Evolutionary conservation across 2,797 vertebrate genomes (phyloP).

Genomic region (Chelmon rostratus): DNA sequence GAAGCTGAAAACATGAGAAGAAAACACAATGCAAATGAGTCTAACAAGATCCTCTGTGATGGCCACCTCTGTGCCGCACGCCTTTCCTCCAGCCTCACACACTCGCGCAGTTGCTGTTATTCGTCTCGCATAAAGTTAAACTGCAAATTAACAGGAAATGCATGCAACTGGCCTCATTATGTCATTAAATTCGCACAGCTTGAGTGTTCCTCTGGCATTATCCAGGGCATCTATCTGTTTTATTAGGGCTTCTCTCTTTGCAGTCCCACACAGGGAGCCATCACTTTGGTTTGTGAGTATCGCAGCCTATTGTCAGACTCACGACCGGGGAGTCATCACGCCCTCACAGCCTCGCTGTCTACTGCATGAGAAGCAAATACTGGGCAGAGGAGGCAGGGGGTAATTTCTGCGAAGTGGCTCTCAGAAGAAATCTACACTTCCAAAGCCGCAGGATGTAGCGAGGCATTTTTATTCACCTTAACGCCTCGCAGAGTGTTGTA

Average conservation of each 20-base stretch:
- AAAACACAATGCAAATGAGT: slow-evolving; percentile 40
- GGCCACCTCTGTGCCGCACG: slow-evolving; percentile 45
- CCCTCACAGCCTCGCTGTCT: slow-evolving; percentile 56
- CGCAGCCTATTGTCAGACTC: slow-evolving; percentile 69
- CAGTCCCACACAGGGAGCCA: slow-evolving; percentile 58
- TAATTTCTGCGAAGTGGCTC: slow-evolving; percentile 64
- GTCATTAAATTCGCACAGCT: slow-evolving; percentile 71
- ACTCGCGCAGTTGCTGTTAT: not conserved
- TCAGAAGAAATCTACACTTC: slow-evolving; percentile 60
- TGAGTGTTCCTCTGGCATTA: slow-evolving; percentile 66
- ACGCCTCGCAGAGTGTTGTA: slow-evolving; percentile 56
- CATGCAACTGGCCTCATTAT: slow-evolving; percentile 79
- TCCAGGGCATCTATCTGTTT: slow-evolving; percentile 67
- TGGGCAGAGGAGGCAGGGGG: slow-evolving; percentile 35
- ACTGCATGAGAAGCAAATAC: slow-evolving; percentile 46
- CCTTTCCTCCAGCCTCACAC: slow-evolving; percentile 11
- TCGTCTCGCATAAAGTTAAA: slow-evolving; percentile 53
- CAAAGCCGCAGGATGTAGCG: slow-evolving; percentile 39
- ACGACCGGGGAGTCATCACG: slow-evolving; percentile 70
- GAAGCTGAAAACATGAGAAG: not conserved
- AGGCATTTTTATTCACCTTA: slow-evolving; percentile 74
- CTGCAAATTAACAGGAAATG: slow-evolving; percentile 61
- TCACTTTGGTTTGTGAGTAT: slow-evolving; percentile 73
- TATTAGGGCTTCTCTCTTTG: slow-evolving; percentile 56
- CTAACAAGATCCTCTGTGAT: slow-evolving; percentile 51